Evolutionary conservation across 2,888 invertebrate species (phyloP).

Genomic region (Clunio marinus): DNA sequence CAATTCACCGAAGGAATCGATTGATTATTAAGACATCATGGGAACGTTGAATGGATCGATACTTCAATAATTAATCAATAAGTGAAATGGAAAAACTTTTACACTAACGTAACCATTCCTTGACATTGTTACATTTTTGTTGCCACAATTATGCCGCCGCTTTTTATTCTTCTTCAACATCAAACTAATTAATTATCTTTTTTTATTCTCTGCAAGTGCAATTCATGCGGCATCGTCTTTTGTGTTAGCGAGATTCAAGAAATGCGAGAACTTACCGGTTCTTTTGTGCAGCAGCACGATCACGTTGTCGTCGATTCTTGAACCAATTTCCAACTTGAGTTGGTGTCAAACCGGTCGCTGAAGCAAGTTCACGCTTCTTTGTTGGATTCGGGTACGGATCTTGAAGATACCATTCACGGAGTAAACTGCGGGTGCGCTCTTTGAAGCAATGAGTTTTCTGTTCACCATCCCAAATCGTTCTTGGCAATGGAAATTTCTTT

Average conservation of each 20-base stretch:
- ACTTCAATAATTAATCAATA: slow-evolving; percentile 32
- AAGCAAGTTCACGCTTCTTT: slow-evolving; percentile 86
- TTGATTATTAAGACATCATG: slow-evolving; percentile 33
- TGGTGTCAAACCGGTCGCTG: slow-evolving; percentile 85
- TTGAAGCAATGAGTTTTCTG: slow-evolving; percentile 96
- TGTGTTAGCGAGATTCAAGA: slow-evolving; percentile 12
- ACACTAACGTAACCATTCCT: neutral
- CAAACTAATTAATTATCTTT: slow-evolving; percentile 29
- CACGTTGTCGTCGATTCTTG: slow-evolving; percentile 82
- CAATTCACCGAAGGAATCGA: slow-evolving; percentile 3
- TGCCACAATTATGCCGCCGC: neutral
- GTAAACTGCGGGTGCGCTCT: slow-evolving; percentile 87
- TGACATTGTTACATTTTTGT: neutral
- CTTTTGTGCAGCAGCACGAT: slow-evolving; percentile 89
- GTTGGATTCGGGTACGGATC: slow-evolving; percentile 95
- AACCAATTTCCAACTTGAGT: slow-evolving; percentile 95
- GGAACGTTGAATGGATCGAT: slow-evolving; percentile 14
- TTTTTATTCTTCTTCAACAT: slow-evolving; percentile 18
- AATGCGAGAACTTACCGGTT: slow-evolving; percentile 70
- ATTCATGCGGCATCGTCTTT: neutral
- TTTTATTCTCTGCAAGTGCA: neutral
- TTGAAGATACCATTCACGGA: slow-evolving; percentile 97
- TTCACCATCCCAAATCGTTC: slow-evolving; percentile 94
- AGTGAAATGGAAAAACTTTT: neutral
- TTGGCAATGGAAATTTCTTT: slow-evolving; percentile 87